Conservation (phyloP, 2,888 invertebrate species). For the Tiphia femorata region DNA sequence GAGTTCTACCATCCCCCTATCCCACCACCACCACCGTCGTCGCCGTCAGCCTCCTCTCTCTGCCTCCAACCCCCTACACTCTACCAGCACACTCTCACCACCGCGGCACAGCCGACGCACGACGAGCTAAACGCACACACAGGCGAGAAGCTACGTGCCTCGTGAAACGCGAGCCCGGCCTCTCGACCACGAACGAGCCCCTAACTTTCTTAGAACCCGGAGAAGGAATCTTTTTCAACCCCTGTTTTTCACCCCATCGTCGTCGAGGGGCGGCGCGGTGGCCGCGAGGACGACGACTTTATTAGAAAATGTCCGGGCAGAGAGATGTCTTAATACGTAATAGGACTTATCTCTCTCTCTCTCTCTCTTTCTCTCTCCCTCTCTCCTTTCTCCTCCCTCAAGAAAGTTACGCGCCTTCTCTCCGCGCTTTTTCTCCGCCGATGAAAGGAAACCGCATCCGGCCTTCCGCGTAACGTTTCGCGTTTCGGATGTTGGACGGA, state of each 20-base stretch:
- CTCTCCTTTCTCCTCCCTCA: neutral
- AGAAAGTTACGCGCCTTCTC: neutral
- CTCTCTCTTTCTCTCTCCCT: neutral
- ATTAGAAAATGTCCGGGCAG: conserved; percentile 63
- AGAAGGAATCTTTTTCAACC: conserved; percentile 62
- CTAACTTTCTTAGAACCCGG: conserved; percentile 52
- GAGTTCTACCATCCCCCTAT: conserved; percentile 38
- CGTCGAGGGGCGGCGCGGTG: conserved; percentile 15
- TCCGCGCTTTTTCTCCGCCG: neutral
- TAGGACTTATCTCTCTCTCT: conserved; percentile 11
- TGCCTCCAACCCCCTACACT: conserved; percentile 2
- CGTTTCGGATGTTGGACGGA: no score
- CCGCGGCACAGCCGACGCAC: neutral
- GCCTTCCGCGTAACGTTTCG: neutral
- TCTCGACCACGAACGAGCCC: conserved; percentile 30
- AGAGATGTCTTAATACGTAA: conserved; percentile 60
- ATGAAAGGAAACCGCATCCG: neutral
- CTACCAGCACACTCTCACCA: neutral
- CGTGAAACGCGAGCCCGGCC: conserved; percentile 41
- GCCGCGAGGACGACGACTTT: conserved; percentile 52
- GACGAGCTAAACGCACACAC: neutral
- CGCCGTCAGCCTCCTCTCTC: neutral
- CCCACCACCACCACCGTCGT: conserved; percentile 13
- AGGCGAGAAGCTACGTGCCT: conserved; percentile 3
- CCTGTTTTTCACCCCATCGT: conserved; percentile 49